Base-by-base conservation (phyloP, 2,797 vertebrate genomes). In the Dicrostonyx torquatus region DNA sequence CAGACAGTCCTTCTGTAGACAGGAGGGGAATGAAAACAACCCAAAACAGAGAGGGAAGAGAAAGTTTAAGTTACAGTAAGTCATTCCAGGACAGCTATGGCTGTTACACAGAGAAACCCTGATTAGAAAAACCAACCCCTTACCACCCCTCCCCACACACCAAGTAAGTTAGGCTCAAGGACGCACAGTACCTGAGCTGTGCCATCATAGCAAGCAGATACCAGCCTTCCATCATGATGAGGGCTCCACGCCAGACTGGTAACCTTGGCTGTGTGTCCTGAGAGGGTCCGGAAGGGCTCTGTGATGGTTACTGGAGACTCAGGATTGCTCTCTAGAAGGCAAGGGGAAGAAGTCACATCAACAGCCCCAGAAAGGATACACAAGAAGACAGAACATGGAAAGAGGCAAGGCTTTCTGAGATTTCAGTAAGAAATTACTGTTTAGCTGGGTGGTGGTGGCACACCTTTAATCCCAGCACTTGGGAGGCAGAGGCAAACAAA, bases 221-320 rank as follows among this genome's bases (percentile, higher is more conserved):
- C 99, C 96, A 99, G 98, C 43, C 98, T 98, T 68, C 98, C 99
- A 5, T 99, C 98, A 0, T 99, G 99, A 97, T 99, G 99, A 0
- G 99, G 99, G 96, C 99, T 99, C 99, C 99, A 99, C 0, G 99
- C 98, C 97, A 99, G 98, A 37, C 98, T 96, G 26, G 99, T 99
- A 97, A 99, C 99, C 98, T 99, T 99, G 75, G 98, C 98, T 0
- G 99, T 99, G 97, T 99, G 99, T 50, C 99, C 99, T 6, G 98
- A 97, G 82, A 99, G 98, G 60, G 99, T 98, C 83, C 99, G 98
- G 94, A 98, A 99, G 4, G 99, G 98, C 97, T 99, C 99, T 0
- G 99, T 99, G 95, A 99, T 95, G 17, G 97, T 98, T 87, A 98
- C 82, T 1, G 99, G 98, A 76, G 87, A 97, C 80, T 99, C 99